Conservation (phyloP, 2,113 vertebrate genomes). For the Diphyllodes magnificus region DNA sequence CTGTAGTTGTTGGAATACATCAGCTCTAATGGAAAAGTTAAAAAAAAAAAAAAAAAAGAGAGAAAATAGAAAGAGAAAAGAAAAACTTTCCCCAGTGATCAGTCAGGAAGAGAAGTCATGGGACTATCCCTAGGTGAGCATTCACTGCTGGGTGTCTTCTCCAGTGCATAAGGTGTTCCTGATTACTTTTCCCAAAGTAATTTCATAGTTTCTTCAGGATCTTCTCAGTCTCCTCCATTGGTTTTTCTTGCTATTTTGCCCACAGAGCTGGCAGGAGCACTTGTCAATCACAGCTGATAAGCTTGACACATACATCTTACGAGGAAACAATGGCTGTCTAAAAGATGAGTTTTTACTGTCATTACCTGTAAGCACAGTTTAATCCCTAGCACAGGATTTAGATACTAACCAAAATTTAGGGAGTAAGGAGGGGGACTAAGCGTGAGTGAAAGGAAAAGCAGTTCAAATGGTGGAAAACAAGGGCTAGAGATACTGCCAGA, state of each 20-base stretch:
- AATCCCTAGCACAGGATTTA: not conserved
- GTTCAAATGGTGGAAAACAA: not conserved
- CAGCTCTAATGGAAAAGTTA: not conserved
- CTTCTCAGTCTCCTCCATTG: not conserved
- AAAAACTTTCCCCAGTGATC: not conserved
- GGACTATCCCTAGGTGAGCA: not conserved
- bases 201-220: not conserved
- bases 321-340: not conserved
- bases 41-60: not conserved
- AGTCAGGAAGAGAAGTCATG: not conserved
- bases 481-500: not conserved
- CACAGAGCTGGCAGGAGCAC: not conserved
- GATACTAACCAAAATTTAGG: not conserved
- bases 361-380: not conserved
- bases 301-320: not conserved
- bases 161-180: not conserved
- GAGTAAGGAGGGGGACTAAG: not conserved
- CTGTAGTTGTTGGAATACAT: not conserved
- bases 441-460: not conserved
- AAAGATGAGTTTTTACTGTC: not conserved
- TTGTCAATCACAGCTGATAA: not conserved
- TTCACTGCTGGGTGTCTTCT: not conserved
- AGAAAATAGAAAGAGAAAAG: not conserved
- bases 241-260: not conserved
- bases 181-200: not conserved